Base-by-base conservation (phyloP, 2,888 invertebrate genomes). In the Sussaba pulchella region DNA sequence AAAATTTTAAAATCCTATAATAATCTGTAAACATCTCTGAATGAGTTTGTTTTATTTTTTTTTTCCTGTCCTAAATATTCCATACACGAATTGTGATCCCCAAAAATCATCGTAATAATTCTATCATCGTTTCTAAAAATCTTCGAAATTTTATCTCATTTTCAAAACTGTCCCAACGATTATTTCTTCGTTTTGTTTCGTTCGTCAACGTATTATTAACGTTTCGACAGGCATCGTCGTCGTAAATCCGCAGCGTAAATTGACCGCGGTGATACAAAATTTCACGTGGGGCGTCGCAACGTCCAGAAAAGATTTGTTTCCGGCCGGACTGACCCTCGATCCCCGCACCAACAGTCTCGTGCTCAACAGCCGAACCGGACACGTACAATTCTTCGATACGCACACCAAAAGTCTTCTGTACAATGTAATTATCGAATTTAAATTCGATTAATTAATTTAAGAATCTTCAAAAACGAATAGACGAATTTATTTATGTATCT, bases 371-470 rank as follows among this genome's bases (percentile, higher is more conserved):
- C 93, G 95, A 82, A 93, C 94, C 0, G 97, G 97, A 12, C 95
- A 96, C 85, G 92, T 97, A 57, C 97, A 97, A 90, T 96, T 96
- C 92, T 96, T 94, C 90, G 95, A 95, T 54, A 94, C 94, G 0
- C 92, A 93, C 63, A 94, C 94, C 3, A 95, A 95, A 87, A 94
- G 93, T 86, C 93, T 96, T 76, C 90, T 96, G 0, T 96, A 95
- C 88, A 96, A 95, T 93, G 96, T 96, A 92, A 94, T 31, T 36
- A 14, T 6, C 3, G 26, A 36, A 14, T 31, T 6, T 3, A 14
- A 52, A 21, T 52, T 52, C 21, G 19, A 57, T 6, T 31, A 14
- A 17, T 31, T 6, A 54, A n/a, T n/a, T 31, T 6, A 6, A 5
- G 31, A 5, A 31, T 5, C 31, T 31, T 31, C 4, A 31, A 31